Base-by-base conservation (phyloP, 2,797 vertebrate genomes). In the Catharus ustulatus region DNA sequence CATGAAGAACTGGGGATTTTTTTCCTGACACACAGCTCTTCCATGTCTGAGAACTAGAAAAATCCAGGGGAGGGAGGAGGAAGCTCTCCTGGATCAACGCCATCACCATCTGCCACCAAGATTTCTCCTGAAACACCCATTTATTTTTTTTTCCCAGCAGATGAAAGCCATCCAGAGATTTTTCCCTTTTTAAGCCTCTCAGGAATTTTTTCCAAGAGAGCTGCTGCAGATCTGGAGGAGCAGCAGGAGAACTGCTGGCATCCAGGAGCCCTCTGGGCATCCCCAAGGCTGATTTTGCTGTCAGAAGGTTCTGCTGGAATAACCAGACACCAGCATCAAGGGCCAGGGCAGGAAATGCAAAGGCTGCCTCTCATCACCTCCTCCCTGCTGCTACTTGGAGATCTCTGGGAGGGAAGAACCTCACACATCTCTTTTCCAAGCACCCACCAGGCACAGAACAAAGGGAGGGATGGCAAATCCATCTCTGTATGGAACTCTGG, bases 41-140 rank as follows among this genome's bases (percentile, higher is more conserved):
- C 88, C 26, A 3, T 3, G 20, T 23, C 85, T 13, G 52, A 85
- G 85, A 80, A 32, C 76, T 5, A 54, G 73, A 92, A 84, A 93
- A 87, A 81, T 62, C 90, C 83, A 75, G 36, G n/a, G n/a, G 19
- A 89, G 66, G 83, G 57, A 87, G 92, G 66, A 94, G 81, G 93
- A 94, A 89, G 89, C 76, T 95, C 71, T 84, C 68, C 22, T 95
- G 96, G 94, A 82, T 21, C 26, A 59, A 76, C 0, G 75, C 89
- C 95, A 93, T 9, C 71, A 16, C 94, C 94, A 93, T 92, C 93
- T 94, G 88, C 90, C 73, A 54, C 43, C 0, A 43, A 90, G 57
- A 68, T 59, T 79, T 30, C 84, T 94, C 84, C 57, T 67, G 21
- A 76, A 94, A 92, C 38, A n/a, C 45, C 17, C 13, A 21, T 61